Evolutionary conservation across 2,888 invertebrate genomes (phyloP), one percentile per base, ranked within the genome.

Genomic region (Meta bourneti): DNA sequence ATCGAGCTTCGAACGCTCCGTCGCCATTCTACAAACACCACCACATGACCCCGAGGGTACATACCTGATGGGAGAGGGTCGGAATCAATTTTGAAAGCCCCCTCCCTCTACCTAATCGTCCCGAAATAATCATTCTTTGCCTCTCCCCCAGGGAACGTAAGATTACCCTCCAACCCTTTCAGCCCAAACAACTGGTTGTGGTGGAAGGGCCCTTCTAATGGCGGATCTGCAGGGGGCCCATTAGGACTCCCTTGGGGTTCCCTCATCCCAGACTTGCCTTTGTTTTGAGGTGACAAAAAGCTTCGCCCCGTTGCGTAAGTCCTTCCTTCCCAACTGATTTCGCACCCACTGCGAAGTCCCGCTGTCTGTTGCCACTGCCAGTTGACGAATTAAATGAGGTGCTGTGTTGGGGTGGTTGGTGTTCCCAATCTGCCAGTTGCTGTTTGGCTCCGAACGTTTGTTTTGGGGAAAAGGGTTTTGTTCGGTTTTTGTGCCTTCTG

Each of bases 251-350:
- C 16, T 51, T 34, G 48, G 89, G 82, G 52, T 75, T 77, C 89
- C 71, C 51, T 54, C 61, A 48, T 74, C 13, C 70, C 16, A 51
- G 52, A 77, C 74, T 16, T 69, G 34, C 20, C 79, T 74, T 90
- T 90, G 90, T 90, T 84, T 90, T 74, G 79, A 72, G 90, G 90
- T 79, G 90, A 90, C 79, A 78, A 84, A 90, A 84, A 61, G 84
- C 51, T 78, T 61, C 11, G 20, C 20, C 69, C 87, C 87, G 20
- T 61, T 49, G 6, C 54, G 34, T 48, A 20, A 16, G 20, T 54
- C 49, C 19, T 75, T 75, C 70, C 34, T 34, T 34, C 34, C 34
- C 74, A 72, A 69, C 48, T 88, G 88, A 88, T 81, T 88, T 54
- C 34, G 34, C 34, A 34, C 34, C 34, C 34, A 34, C 34, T 34